Evolutionary conservation across 2,888 invertebrate species (phyloP), one percentile per base, ranked within the genome.

Genomic region (Amblyjoppa fuscipennis): DNA sequence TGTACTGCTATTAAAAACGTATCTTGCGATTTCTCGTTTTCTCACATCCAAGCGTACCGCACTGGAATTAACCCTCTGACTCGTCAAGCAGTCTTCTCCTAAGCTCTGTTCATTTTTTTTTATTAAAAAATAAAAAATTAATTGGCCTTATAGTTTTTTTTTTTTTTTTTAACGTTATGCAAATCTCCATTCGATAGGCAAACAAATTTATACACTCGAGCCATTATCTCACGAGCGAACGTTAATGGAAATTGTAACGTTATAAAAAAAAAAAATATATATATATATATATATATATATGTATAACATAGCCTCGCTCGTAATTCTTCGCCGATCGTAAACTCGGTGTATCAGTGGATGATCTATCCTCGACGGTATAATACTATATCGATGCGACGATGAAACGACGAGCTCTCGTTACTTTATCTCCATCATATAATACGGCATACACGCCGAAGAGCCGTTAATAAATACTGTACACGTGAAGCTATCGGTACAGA

Each of bases 381-480:
- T 76, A 59, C 34, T 81, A 77, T 81, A 76, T 84, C 68, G 80
- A 81, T 66, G 81, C 59, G 73, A 77, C 64, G 73, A 80, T 73
- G 45, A 59, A 66, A 66, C 53, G 38, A 28, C 76, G 70, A 73
- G 80, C 76, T 71, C 66, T 77, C 66, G 71, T 81, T 81, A 73
- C 80, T 66, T 80, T 71, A 84, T 84, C 84, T 73, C 77, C 77
- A 84, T 84, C 84, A 69, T 61, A 66, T 70, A 76, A 76, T 66
- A 80, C 64, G 45, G 45, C 83, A 59, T 75, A 56, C 45, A 66
- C 28, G 49, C 31, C 61, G 16, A 16, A 34, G 31, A 64, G 61
- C 61, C 61, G 61, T 64, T 45, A 34, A 64, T 77, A 56, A 11
- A 61, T 59, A 80, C 20, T 51, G 13, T 16, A 66, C n/a, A 66